Percentiles rank a stretch among this genome's conserved stretches.
Evolutionary conservation across 2,888 invertebrate species (phyloP).

Genomic region (Lacanobia oleracea): DNA sequence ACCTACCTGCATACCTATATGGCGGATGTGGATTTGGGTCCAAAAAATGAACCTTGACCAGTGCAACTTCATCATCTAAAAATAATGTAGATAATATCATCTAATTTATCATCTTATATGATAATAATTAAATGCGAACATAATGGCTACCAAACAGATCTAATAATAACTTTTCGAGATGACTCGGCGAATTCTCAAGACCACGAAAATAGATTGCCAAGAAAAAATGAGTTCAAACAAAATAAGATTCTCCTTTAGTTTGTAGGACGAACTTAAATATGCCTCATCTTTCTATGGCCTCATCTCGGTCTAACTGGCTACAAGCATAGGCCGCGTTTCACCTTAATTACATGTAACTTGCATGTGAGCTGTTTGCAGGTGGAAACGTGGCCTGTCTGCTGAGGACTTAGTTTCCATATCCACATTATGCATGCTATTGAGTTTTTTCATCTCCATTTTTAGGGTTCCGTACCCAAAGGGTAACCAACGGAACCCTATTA

Average conservation of each 20-base stretch:
- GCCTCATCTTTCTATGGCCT: no score
- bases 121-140: neutral
- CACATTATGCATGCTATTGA: no score
- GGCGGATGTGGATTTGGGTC: neutral
- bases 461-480: no score
- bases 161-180: constrained; percentile 33
- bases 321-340: no score
- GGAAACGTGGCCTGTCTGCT: no score
- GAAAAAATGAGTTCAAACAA: constrained; percentile 16
- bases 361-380: no score
- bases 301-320: no score
- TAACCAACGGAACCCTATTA: no score
- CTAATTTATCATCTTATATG: neutral
- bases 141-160: constrained; percentile 7
- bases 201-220: constrained; percentile 26
- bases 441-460: no score
- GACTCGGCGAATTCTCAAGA: constrained; percentile 38
- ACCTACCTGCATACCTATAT: neutral
- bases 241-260: neutral
- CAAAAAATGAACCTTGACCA: constrained; percentile 15
- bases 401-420: no score
- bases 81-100: constrained; percentile 3
- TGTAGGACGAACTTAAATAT: no score
- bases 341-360: no score
- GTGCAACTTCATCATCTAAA: neutral